Evolutionary conservation across 1,140 invertebrate species (phyloP), one percentile per base, ranked within the genome.

Genomic region (Acromyrmex charruanus): DNA sequence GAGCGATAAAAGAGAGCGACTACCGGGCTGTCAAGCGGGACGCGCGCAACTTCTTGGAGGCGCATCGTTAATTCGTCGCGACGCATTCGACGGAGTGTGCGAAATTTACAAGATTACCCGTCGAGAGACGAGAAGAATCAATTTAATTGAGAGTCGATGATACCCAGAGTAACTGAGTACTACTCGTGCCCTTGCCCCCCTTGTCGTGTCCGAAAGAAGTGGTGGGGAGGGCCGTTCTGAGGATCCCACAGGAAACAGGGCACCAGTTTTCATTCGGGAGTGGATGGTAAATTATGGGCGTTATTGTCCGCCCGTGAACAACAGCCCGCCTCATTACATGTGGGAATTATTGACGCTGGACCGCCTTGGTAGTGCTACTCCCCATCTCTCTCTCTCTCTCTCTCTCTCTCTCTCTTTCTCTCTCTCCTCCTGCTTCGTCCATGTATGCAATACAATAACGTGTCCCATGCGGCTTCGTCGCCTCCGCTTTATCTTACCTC

Each of bases 241-340:
- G 71, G n/a, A 86, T 89, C 77, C 77, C 77, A 68, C 39, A 77
- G 81, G 87, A 91, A 91, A 87, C 87, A 51, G 77, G 66, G 86
- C 58, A 90, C 87, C 72, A 85, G 89, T 88, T 90, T 90, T 81
- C 82, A 81, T 63, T 58, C 77, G 84, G 88, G 85, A 87, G 69
- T 66, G 79, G 89, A 92, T 90, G 88, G 89, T 93, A 93, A 94
- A 93, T 93, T 93, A 94, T 94, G 92, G 92, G 72, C 92, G 92
- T 93, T 93, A 93, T 94, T 94, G 92, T 94, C 91, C 92, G 91
- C 88, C 88, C 87, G 92, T 91, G 91, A 93, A 93, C 92, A 92
- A 92, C 91, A 89, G 86, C 58, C 91, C 86, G 92, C 88, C 89
- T 93, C 86, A 88, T 90, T 92, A 93, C 90, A 91, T 88, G 86